Evolutionary conservation across 2,797 vertebrate species (phyloP).

Genomic region (Manis javanica): DNA sequence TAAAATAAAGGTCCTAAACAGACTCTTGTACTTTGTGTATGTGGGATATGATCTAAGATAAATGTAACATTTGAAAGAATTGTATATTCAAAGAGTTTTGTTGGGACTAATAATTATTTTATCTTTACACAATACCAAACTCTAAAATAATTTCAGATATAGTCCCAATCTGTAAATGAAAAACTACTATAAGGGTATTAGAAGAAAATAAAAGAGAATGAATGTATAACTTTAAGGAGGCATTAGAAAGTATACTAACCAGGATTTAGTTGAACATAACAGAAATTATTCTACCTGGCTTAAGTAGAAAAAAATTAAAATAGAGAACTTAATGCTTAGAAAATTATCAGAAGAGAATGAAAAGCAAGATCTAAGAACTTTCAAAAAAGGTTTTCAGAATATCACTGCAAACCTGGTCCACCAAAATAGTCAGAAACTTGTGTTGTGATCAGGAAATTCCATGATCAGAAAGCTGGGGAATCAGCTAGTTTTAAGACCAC

Average conservation of each 20-base stretch:
- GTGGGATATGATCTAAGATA: background rate
- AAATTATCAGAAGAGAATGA: background rate
- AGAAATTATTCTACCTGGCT: background rate
- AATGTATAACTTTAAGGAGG: background rate
- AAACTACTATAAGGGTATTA: slow-evolving; percentile 19
- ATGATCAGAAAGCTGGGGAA: background rate
- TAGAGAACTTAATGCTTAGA: background rate
- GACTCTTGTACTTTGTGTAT: background rate
- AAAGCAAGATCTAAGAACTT: background rate
- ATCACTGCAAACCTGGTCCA: background rate
- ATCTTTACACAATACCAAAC: background rate
- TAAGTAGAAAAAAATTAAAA: background rate
- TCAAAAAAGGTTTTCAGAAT: background rate
- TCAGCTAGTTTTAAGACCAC: background rate
- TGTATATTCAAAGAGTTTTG: background rate
- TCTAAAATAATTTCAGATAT: background rate
- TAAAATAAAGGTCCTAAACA: background rate
- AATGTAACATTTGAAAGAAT: background rate
- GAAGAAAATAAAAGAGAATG: background rate
- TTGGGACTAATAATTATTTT: background rate
- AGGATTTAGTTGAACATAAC: background rate
- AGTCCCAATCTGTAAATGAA: background rate
- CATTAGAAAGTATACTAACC: background rate
- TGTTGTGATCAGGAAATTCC: background rate
- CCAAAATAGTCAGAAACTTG: background rate